Evolutionary conservation across 2,113 vertebrate species (phyloP), one percentile per base, ranked within the genome.

Genomic region (Pyrgilauda ruficollis): DNA sequence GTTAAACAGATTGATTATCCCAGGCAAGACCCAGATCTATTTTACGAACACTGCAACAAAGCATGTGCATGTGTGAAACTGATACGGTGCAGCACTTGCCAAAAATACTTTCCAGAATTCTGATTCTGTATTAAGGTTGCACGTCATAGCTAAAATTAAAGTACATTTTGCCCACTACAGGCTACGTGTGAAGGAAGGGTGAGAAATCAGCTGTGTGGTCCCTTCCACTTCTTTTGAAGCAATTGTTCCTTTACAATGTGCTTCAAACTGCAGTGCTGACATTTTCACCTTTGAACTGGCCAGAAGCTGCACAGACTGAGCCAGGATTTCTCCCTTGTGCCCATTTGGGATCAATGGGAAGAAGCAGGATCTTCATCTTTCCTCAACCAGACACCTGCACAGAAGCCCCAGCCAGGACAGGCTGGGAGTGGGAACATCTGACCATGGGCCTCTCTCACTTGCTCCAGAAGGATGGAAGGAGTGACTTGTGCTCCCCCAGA

Each of bases 371-470:
- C 23, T 56, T 59, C 4, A 2, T 14, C 53, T 56, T 33, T 24
- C 37, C 49, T 52, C 62, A 72, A 0, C 19, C 17, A 46, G 30
- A 7, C 39, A 67, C 16, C 18, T 59, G 35, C 69, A 7, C 1
- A 3, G 20, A 14, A 46, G 17, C 3, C 66, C 10, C 35, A 56
- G 0, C 8, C 27, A 15, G 44, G 72, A 24, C 13, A 44, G 53
- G 16, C 0, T 43, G 58, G 31, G 23, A 63, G 28, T 5, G 43
- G 62, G 56, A 78, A 15, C 15, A 43, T 33, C 18, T 3, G 1
- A 8, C 43, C 1, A 0, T 3, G 55, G 24, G 24, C 15, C 8
- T 30, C 33, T 56, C 21, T 0, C 33, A 0, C 13, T 12, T 13
- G 13, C 22, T 13, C 13, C 52, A 53, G 59, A 33, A 31, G 49